phyloP scores from a whole-genome alignment of 2,888 invertebrate species.

The Idaea straminata region DNA sequence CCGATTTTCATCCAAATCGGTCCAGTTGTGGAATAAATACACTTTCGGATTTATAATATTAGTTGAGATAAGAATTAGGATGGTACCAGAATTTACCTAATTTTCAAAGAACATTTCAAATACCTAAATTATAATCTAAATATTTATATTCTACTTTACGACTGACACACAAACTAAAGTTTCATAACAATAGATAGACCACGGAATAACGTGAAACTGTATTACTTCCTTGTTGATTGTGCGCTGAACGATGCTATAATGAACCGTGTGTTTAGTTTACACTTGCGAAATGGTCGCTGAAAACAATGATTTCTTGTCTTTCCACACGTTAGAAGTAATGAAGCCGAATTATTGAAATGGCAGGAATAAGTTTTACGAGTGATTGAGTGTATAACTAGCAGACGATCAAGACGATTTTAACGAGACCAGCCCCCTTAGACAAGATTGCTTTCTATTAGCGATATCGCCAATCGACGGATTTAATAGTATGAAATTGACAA shows the following conservation, averaged over 20 bases:
- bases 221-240: not conserved
- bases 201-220: constrained; percentile 19
- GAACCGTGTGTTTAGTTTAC: not conserved
- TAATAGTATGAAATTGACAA: too few species aligned
- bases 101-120: not conserved
- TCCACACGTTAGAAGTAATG: not conserved
- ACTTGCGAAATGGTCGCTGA: not conserved
- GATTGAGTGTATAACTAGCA: not conserved
- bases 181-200: constrained; percentile 28
- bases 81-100: too few species aligned
- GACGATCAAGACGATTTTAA: too few species aligned
- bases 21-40: too few species aligned
- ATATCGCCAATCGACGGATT: too few species aligned
- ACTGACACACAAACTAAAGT: constrained; percentile 12
- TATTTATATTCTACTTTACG: not conserved
- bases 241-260: not conserved
- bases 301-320: not conserved
- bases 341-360: not conserved
- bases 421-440: too few species aligned
- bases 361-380: not conserved
- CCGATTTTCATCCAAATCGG: too few species aligned
- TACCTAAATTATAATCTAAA: not conserved
- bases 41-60: too few species aligned
- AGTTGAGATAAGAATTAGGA: too few species aligned
- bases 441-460: too few species aligned